Evolutionary conservation across 2,797 vertebrate genomes (phyloP), one percentile per base, ranked within the genome.

Genomic region (Holocentrus rufus): DNA sequence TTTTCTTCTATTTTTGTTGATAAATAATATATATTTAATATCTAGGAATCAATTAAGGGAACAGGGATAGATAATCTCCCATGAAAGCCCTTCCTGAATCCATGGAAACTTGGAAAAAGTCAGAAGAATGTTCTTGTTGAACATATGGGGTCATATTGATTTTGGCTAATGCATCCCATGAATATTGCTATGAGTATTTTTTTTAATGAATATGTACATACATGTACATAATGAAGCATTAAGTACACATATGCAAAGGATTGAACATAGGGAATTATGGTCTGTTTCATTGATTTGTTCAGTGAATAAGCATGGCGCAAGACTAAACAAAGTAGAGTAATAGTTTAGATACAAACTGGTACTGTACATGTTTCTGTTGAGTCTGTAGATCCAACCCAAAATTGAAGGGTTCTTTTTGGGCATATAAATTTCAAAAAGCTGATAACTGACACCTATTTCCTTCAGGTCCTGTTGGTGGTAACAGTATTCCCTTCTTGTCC

Each of bases 271-370:
- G 87, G 87, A 91, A 88, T 87, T 20, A 85, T 90, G 89, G 81
- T 86, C 65, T 80, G 80, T 81, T 84, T 91, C 81, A 78, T 92
- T 79, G 88, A 89, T 85, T 81, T 83, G 87, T 91, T 90, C 83
- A 65, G 92, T 92, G 93, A 91, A 84, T 90, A 93, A 93, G 91
- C 92, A 93, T 93, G 91, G 87, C 70, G 91, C 91, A 92, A 92
- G 92, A 92, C 93, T 93, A 92, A 93, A 93, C 94, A 94, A 95
- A 93, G 91, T 88, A 92, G 93, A 91, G 91, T 94, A 93, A 93
- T 94, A 94, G 90, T 88, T 92, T 92, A 93, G 91, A 94, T 95
- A 95, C 93, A 95, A 95, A 95, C 92, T 86, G 88, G 77, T 91
- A 89, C 92, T 95, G 93, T 95, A 95, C 94, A 95, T 80, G 88